A percentile compares a stretch with the other conserved stretches of the same genome.
These are phyloP conservation scores for Prenolepis imparis DNA, from an alignment of 2,888 invertebrate genomes.

Conservation along the genomic window DNA sequence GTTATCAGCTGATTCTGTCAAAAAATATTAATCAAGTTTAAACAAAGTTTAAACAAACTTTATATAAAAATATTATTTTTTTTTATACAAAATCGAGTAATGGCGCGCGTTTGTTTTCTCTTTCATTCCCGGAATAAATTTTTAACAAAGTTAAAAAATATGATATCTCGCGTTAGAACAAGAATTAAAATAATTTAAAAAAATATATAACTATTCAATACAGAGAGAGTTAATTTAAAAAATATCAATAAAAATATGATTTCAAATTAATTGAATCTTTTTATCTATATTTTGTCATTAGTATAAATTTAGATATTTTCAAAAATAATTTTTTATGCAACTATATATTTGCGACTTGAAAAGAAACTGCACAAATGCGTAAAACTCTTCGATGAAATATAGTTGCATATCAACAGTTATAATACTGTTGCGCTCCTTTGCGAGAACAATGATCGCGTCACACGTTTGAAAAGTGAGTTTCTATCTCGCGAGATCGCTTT, in stretches of 20 bases:
- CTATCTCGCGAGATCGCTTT: slow-evolving; percentile 15
- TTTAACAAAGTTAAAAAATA: neutral
- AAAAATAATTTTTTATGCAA: neutral
- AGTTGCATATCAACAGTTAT: neutral
- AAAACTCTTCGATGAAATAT: neutral
- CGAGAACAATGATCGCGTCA: neutral
- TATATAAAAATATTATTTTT: too few species aligned
- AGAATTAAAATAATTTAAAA: neutral
- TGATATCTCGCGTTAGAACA: neutral
- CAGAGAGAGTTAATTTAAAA: too few species aligned
- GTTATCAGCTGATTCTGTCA: too few species aligned
- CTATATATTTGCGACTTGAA: neutral
- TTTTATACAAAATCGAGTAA: too few species aligned
- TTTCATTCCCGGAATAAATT: neutral
- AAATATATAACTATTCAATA: neutral
- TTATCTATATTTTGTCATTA: too few species aligned
- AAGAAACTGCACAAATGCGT: neutral
- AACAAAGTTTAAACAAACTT: too few species aligned
- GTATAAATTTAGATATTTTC: neutral
- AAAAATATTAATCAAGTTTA: too few species aligned
- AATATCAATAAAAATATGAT: too few species aligned
- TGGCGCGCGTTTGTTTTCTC: too few species aligned
- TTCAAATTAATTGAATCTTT: too few species aligned
- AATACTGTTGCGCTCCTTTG: neutral
- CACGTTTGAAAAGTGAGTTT: slow-evolving; percentile 21